Evolutionary conservation across 2,113 vertebrate genomes (phyloP), one percentile per base, ranked within the genome.

Genomic region (Illadopsis cleaveri): DNA sequence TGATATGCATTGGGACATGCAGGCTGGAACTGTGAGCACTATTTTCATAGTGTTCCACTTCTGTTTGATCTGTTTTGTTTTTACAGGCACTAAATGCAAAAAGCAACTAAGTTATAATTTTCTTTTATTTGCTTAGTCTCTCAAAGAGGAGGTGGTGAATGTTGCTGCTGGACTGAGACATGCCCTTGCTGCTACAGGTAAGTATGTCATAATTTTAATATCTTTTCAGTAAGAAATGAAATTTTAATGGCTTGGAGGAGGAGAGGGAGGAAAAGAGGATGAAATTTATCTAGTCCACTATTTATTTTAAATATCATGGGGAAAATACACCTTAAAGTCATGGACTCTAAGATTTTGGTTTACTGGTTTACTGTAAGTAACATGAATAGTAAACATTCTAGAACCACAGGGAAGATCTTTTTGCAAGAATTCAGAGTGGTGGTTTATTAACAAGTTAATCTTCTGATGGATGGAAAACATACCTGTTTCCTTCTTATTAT

Each of bases 101-200:
- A 82, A 51, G 25, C n/a, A 58, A 64, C 37, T 61, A 65, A 68
- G 64, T 47, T 22, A 3, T 17, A 1, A 40, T 60, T 85, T 82
- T 69, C 18, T 85, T 78, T 90, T 84, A 8, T 88, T 95, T 95
- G 47, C 38, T 6, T 93, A 99, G 99, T 92, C 95, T 91, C 92
- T 99, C 50, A 98, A 89, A 90, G 98, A 99, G 73, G 97, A 97
- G 42, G 97, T 98, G 69, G 87, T 98, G 60, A 94, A 95, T 95
- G 66, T 99, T 94, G 98, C 99, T 91, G 99, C 99, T 90, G 99
- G 99, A 86, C 98, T 99, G 76, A 98, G 99, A 96, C 99, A 99
- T 81, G 97, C 98, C 0, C 98, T 99, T 57, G 99, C 98, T 95
- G 97, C 98, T 70, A 98, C 99, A 97, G 98, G 99, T 99, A 78